Base-by-base conservation (phyloP, 1,140 invertebrate species). In the Gryon sp. region DNA sequence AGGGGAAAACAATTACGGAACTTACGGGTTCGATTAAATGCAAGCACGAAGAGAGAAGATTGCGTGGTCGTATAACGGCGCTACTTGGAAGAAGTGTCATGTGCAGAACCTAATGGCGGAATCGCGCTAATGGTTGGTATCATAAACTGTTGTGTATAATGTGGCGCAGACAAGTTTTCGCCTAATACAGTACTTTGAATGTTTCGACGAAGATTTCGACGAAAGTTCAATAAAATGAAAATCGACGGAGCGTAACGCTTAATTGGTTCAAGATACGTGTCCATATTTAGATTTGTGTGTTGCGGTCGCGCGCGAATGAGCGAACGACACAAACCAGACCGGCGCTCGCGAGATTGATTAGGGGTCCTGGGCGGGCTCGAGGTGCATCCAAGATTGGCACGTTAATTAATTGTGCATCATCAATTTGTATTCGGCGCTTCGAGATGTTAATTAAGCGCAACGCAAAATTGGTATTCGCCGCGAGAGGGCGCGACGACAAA, bases 401-500 rank as follows among this genome's bases (percentile, higher is more conserved):
- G 36, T 66, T 40, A 60, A 75, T 75, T 66, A 75, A 66, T 65
- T 36, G 48, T 32, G 68, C 53, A 41, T 57, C 28, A 43, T 53
- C 46, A 57, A 60, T 63, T 73, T 60, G 69, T 65, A 57, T 32
- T 48, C 43, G 62, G 24, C 8, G 45, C 9, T 36, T 55, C 69
- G 70, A 66, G 73, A 55, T 76, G 57, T 70, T 70, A 69, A 76
- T 76, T 57, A 69, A 76, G 73, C n/a, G 48, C 45, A 45, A 52
- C 38, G 48, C 28, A 26, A 28, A 46, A 60, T 52, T 69, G 24
- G 32, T 12, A 11, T 28, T 32, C 26, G 11, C 48, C 20, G 48
- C 9, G 9, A 52, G 50, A 41, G 38, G 40, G 45, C 57, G 57
- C 46, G 32, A 66, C 32, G 7, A n/a, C n/a, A n/a, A n/a, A n/a